Conservation (phyloP, 2,888 invertebrate species). For the Ariolimax columbianus region DNA sequence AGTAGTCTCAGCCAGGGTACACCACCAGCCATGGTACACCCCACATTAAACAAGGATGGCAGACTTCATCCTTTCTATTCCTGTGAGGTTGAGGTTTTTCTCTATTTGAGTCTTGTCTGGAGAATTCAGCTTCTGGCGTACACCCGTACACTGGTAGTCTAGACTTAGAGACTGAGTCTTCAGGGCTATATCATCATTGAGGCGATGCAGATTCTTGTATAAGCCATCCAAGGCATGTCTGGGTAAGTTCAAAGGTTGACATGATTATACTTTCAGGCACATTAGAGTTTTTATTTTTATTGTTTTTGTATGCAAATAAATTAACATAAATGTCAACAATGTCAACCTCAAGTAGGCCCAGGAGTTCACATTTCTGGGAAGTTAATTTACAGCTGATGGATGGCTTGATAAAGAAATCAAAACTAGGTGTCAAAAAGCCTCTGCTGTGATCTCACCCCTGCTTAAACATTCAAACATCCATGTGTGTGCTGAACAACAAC, state of each 20-base stretch:
- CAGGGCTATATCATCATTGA: constrained; percentile 77
- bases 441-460: no score
- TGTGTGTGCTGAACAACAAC: no score
- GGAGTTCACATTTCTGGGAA: no score
- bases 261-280: not conserved
- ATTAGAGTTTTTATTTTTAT: no score
- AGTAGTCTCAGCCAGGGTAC: no score
- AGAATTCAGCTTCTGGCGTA: constrained; percentile 75
- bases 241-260: constrained; percentile 23
- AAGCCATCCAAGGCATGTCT: constrained; percentile 79
- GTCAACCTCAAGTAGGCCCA: no score
- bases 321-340: no score
- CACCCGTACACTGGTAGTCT: constrained; percentile 77
- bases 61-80: constrained; percentile 73
- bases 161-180: constrained; percentile 78
- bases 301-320: no score
- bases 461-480: no score
- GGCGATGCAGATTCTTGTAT: constrained; percentile 77
- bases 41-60: constrained; percentile 68
- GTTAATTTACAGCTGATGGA: no score
- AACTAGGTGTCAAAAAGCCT: no score
- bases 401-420: no score
- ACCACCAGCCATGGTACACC: not conserved
- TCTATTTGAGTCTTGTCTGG: constrained; percentile 70
- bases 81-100: constrained; percentile 74